Evolutionary conservation across 2,113 vertebrate species (phyloP).

Genomic region (Pseudopipra pipra): DNA sequence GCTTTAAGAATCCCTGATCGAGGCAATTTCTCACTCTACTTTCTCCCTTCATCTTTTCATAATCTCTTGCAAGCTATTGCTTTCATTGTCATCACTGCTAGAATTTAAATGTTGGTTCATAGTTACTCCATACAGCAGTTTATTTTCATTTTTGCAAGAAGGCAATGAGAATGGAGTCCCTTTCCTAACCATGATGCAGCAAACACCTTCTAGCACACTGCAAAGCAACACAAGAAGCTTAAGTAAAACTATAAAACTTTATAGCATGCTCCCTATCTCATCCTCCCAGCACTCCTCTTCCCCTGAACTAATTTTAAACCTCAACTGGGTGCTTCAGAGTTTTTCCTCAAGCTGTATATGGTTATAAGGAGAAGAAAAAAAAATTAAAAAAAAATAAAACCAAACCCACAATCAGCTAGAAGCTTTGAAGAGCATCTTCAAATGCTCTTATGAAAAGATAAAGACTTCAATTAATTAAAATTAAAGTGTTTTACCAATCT

Average conservation of each 20-base stretch:
- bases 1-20: not conserved
- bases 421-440: not conserved
- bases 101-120: not conserved
- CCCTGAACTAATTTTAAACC: not conserved
- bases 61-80: not conserved
- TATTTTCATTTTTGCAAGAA: not conserved
- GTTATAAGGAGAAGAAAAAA: not conserved
- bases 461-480: conserved; percentile 19
- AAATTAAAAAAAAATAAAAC: not conserved
- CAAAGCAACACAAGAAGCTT: not conserved
- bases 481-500: not conserved
- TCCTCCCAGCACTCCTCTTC: not conserved
- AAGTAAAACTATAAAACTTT: not conserved
- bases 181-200: not conserved
- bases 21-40: not conserved
- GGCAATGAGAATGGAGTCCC: not conserved
- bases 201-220: not conserved
- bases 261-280: not conserved
- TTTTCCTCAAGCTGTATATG: not conserved
- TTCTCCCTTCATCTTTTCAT: not conserved
- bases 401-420: not conserved
- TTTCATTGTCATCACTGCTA: not conserved
- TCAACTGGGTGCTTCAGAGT: not conserved
- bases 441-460: not conserved
- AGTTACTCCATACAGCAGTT: not conserved